These are phyloP conservation scores for Ciconia stormi DNA, from an alignment of 2,113 vertebrate species.

Conservation along the genomic window DNA sequence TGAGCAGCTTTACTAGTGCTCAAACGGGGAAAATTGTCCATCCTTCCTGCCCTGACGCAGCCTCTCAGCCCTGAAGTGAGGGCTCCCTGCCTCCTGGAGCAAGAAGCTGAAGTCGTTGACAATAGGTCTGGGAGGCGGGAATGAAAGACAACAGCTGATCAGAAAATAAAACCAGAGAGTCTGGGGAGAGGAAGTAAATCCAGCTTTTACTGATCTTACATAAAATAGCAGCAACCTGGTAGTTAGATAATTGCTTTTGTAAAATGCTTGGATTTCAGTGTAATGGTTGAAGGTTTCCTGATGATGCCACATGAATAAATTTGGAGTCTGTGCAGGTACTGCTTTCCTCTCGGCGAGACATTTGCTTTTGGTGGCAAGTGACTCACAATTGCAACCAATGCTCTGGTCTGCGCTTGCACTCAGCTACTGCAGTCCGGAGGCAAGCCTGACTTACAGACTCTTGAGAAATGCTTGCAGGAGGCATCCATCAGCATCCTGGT, in stretches of 20 bases:
- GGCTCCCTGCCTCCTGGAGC: neutral
- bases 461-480: neutral
- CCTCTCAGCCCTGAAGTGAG: neutral
- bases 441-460: neutral
- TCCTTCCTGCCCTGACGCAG: neutral
- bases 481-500: neutral
- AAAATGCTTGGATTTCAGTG: neutral
- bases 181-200: neutral
- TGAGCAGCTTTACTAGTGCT: neutral
- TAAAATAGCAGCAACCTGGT: neutral
- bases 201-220: neutral
- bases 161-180: constrained; percentile 6
- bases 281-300: neutral
- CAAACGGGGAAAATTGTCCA: neutral
- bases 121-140: neutral
- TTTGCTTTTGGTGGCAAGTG: neutral
- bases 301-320: neutral
- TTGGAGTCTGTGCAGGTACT: neutral
- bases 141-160: neutral
- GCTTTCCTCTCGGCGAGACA: rapidly evolving
- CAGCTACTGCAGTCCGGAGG: neutral
- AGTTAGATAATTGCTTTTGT: neutral
- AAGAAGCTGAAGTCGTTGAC: neutral
- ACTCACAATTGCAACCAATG: neutral
- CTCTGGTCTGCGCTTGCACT: neutral